These are phyloP conservation scores for Allophyes oxyacanthae DNA, from an alignment of 2,888 invertebrate genomes.

Conservation along the genomic window DNA sequence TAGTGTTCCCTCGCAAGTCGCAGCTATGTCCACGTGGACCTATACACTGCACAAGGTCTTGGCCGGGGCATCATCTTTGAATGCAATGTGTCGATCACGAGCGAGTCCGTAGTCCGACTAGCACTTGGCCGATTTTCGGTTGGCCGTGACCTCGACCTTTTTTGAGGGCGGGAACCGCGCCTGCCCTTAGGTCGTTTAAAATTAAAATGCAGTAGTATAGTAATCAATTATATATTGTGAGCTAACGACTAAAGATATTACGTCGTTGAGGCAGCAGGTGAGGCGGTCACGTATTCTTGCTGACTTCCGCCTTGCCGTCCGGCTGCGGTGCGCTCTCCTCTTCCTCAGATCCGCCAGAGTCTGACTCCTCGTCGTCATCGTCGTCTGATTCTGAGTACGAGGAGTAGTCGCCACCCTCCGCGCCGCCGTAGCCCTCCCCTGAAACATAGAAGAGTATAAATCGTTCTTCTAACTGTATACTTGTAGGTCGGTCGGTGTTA, in stretches of 20 bases:
- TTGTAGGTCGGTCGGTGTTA: too few relatives aligned
- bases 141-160: too few relatives aligned
- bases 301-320: constrained; percentile 1
- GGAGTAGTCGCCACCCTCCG: constrained; percentile 81
- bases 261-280: not conserved
- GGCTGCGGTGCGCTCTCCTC: constrained; percentile 15
- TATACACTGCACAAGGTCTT: too few relatives aligned
- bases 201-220: constrained; percentile 5
- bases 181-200: too few relatives aligned
- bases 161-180: too few relatives aligned
- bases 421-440: constrained; percentile 85
- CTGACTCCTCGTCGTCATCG: constrained; percentile 63
- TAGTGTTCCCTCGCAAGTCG: too few relatives aligned
- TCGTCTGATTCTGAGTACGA: constrained; percentile 85
- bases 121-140: too few relatives aligned
- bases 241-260: not conserved
- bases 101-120: too few relatives aligned
- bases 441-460: constrained; percentile 7
- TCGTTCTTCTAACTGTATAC: too few relatives aligned
- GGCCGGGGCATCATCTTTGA: too few relatives aligned
- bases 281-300: constrained; percentile 9
- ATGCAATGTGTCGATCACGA: too few relatives aligned
- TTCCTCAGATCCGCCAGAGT: constrained; percentile 55
- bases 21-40: too few relatives aligned
- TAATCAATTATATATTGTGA: constrained; percentile 26